Evolutionary conservation across 2,888 invertebrate genomes (phyloP).

Genomic region (Ormyrus nitidulus): DNA sequence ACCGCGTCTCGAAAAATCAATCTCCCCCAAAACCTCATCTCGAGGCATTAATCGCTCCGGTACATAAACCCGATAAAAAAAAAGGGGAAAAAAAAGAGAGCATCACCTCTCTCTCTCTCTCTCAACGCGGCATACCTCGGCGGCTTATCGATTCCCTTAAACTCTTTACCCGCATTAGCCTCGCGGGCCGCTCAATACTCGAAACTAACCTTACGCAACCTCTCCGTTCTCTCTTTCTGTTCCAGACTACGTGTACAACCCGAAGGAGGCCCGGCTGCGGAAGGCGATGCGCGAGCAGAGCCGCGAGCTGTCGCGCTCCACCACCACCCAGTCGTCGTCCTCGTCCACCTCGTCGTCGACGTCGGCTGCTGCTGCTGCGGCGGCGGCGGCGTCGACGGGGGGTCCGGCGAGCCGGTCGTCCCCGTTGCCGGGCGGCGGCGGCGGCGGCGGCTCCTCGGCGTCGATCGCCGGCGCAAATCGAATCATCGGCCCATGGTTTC

Average conservation of each 20-base stretch:
- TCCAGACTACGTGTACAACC: conserved; percentile 81
- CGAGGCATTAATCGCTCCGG: no score
- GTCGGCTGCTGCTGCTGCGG: no score
- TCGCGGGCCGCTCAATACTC: not conserved
- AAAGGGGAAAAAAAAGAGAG: no score
- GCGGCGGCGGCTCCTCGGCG: not conserved
- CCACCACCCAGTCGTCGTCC: not conserved
- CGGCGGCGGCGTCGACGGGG: no score
- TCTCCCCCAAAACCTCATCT: no score
- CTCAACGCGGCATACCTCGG: no score
- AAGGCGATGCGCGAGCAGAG: conserved; percentile 79
- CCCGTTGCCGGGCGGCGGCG: conserved; percentile 58
- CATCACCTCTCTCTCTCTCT: no score
- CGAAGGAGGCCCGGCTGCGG: conserved; percentile 80
- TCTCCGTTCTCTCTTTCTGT: conserved; percentile 23
- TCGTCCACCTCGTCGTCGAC: not conserved
- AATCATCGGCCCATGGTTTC: conserved; percentile 69
- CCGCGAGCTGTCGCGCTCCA: conserved; percentile 68
- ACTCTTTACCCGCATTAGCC: not conserved
- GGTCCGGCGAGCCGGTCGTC: conserved; percentile 47
- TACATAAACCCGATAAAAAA: no score
- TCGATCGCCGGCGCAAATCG: conserved; percentile 60
- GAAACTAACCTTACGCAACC: not conserved
- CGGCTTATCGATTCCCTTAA: not conserved
- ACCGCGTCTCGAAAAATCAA: no score